These are phyloP conservation scores for Eupithecia inturbata DNA, from an alignment of 2,888 invertebrate species.

Conservation along the genomic window DNA sequence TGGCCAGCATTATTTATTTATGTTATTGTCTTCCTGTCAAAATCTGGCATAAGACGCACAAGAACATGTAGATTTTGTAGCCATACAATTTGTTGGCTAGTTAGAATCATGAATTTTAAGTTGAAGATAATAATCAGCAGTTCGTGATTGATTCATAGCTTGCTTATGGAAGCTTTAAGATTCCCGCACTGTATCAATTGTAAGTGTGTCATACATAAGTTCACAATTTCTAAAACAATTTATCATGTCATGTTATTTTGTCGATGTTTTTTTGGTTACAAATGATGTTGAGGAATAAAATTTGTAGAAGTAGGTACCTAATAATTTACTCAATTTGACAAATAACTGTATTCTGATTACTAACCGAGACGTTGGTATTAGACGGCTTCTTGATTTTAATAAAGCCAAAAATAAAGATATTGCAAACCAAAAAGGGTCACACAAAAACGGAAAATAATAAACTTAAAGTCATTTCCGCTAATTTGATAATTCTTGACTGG, in stretches of 20 bases:
- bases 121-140: neutral
- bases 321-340: slow-evolving; percentile 11
- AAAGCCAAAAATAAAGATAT: slow-evolving; percentile 4
- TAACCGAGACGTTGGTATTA: neutral
- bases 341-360: neutral
- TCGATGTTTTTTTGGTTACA: slow-evolving; percentile 52
- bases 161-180: slow-evolving; percentile 16
- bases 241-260: slow-evolving; percentile 63
- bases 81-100: neutral
- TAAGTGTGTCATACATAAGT: slow-evolving; percentile 76
- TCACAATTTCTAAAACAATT: slow-evolving; percentile 75
- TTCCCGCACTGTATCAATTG: slow-evolving; percentile 43
- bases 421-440: neutral
- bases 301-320: slow-evolving; percentile 16
- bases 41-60: neutral
- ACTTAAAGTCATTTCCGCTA: slow-evolving; percentile 20
- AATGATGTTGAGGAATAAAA: slow-evolving; percentile 23
- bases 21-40: neutral
- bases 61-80: neutral
- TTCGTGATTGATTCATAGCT: neutral
- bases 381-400: neutral
- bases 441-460: slow-evolving; percentile 14
- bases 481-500: slow-evolving; percentile 26
- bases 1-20: too few relatives aligned
- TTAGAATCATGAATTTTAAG: neutral